Evolutionary conservation across 2,113 vertebrate species (phyloP).

Genomic region (Cariama cristata): DNA sequence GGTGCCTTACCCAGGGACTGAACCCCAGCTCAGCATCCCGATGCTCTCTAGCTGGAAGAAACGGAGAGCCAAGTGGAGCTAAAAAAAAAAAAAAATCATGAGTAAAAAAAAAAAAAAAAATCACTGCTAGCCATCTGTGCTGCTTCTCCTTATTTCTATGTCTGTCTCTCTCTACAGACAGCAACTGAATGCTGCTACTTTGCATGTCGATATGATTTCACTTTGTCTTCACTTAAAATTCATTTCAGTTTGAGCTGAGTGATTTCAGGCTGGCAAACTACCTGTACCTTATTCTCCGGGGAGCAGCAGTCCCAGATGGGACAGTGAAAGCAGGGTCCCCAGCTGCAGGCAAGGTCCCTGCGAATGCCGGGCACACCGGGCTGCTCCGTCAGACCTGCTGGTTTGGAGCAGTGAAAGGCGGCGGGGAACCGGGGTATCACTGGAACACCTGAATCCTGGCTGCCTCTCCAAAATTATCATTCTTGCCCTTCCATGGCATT

Average conservation of each 20-base stretch:
- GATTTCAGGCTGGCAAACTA: neutral
- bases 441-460: neutral
- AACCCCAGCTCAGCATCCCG: neutral
- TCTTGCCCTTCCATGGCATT: neutral
- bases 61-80: neutral
- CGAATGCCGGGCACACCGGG: too few relatives aligned
- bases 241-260: neutral
- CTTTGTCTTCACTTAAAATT: constrained; percentile 5
- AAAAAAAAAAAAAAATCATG: neutral
- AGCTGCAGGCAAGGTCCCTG: neutral
- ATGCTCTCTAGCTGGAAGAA: neutral
- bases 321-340: neutral
- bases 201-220: neutral
- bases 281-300: neutral
- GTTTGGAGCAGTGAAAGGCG: neutral
- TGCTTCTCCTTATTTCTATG: neutral
- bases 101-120: neutral
- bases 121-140: neutral
- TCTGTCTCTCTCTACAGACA: neutral
- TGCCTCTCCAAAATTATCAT: neutral
- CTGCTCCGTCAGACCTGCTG: neutral
- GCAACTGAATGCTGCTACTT: neutral
- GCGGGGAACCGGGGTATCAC: neutral
- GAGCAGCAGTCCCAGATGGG: neutral
- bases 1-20: neutral